A percentile compares a stretch with the other conserved stretches of the same genome.
Evolutionary conservation across 1,140 invertebrate species (phyloP).

Genomic region (Drosophila nikananu): DNA sequence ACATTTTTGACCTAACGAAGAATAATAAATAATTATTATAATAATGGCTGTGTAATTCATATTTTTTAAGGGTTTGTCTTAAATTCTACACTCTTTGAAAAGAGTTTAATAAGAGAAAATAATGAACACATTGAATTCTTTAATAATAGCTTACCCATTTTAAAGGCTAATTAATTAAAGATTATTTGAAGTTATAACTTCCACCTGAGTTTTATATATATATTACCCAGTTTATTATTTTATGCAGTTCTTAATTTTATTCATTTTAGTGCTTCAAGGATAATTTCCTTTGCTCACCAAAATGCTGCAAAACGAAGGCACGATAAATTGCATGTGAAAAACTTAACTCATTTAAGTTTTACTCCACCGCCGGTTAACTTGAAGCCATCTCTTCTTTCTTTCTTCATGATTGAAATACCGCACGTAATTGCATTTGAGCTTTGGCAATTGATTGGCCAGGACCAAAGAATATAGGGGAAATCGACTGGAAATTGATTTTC

Average conservation of each 20-base stretch:
- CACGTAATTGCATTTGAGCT: conserved; percentile 60
- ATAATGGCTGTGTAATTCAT: background rate
- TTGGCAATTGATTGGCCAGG: conserved; percentile 41
- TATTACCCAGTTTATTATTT: background rate
- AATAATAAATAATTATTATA: background rate
- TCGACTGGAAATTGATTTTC: conserved; percentile 73
- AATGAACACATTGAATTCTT: background rate
- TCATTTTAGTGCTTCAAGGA: background rate
- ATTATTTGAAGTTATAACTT: background rate
- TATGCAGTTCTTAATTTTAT: background rate
- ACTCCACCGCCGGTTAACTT: conserved; percentile 12
- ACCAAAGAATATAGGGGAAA: conserved; percentile 29
- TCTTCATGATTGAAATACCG: conserved; percentile 21
- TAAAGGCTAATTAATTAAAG: background rate
- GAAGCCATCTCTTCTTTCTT: conserved; percentile 9
- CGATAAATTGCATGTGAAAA: conserved; percentile 12
- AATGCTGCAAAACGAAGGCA: background rate
- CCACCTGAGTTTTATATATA: background rate
- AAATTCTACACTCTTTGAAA: background rate
- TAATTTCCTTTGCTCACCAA: background rate
- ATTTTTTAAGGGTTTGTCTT: background rate
- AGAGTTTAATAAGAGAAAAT: background rate
- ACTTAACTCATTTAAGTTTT: conserved; percentile 10
- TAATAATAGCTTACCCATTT: too few species aligned
- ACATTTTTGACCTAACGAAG: background rate